Base-by-base conservation (phyloP, 1,140 invertebrate species). In the Penaeus japonicus region DNA sequence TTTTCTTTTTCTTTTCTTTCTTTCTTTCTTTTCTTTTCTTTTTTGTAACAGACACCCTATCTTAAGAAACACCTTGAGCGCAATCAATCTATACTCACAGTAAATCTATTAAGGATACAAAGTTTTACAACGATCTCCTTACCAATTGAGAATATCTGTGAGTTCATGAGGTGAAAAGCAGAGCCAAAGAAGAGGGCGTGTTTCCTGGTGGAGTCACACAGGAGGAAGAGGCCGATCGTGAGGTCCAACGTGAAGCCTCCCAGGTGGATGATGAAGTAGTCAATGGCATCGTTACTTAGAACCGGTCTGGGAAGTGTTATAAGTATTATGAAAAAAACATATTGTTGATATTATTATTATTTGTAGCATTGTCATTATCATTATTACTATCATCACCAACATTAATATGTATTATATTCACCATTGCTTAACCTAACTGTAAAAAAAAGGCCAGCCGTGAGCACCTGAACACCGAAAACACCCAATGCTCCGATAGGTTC, bases 101-200 rank as follows among this genome's bases (percentile, higher is more conserved):
- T 18, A 15, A 22, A 1, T 39, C 18, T 15, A n/a, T 18, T 12
- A 32, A 22, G 12, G 20, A 82, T 4, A 20, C 32, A 78, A 24
- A 17, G 20, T 7, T 12, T 3, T 53, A 39, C n/a, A n/a, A 10
- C 39, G 12, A 39, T 39, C 18, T 2, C 35, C 80, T 39, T n/a
- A 88, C 86, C 86, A 20, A 88, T 88, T 53, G 53, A 75, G 55
- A 88, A 88, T n/a, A 88, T 88, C 59, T 83, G 80, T 18, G 86
- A 83, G 54, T 88, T 88, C 79, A 88, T 82, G 53, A 88, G 80
- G 70, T 88, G 86, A 32, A 88, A 88, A 32, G 80, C 78, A 17
- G 80, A 27, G 35, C 79, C 86, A 27, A 82, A 57, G 47, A 83
- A 17, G 4, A 88, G 47, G 18, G 79, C 80, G 4, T 22, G 7